These are phyloP conservation scores for Odontocolon sp. DNA, from an alignment of 2,888 invertebrate species.

Conservation along the genomic window DNA sequence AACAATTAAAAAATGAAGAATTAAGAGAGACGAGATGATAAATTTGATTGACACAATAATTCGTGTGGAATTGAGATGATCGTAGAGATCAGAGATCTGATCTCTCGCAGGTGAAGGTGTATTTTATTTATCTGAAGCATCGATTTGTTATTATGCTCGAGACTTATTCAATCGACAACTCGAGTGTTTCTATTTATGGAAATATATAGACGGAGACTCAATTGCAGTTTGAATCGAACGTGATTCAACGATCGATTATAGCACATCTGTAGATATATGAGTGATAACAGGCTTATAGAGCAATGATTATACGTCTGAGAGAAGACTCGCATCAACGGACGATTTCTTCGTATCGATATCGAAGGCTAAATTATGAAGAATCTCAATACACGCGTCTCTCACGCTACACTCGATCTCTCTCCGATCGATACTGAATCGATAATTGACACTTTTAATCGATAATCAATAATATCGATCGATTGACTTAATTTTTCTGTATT, in stretches of 20 bases:
- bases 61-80: no score
- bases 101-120: neutral
- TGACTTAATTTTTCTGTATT: neutral
- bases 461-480: no score
- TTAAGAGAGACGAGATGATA: no score
- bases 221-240: constrained; percentile 2
- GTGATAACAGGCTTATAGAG: constrained; percentile 46
- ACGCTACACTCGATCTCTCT: constrained; percentile 7
- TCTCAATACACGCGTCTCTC: constrained; percentile 12
- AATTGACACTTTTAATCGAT: neutral
- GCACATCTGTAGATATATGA: constrained; percentile 32
- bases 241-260: constrained; percentile 28
- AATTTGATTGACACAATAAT: no score
- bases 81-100: no score
- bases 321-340: constrained; percentile 44
- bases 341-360: constrained; percentile 44
- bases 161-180: constrained; percentile 43
- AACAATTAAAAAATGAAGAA: no score
- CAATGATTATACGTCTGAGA: constrained; percentile 56
- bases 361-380: no score
- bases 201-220: constrained; percentile 18
- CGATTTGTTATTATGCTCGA: constrained; percentile 5
- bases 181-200: constrained; percentile 29
- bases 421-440: neutral
- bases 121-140: neutral